These are phyloP conservation scores for Stylophora pistillata DNA, from an alignment of 64 coral and sea anemone species.

Conservation along the genomic window DNA sequence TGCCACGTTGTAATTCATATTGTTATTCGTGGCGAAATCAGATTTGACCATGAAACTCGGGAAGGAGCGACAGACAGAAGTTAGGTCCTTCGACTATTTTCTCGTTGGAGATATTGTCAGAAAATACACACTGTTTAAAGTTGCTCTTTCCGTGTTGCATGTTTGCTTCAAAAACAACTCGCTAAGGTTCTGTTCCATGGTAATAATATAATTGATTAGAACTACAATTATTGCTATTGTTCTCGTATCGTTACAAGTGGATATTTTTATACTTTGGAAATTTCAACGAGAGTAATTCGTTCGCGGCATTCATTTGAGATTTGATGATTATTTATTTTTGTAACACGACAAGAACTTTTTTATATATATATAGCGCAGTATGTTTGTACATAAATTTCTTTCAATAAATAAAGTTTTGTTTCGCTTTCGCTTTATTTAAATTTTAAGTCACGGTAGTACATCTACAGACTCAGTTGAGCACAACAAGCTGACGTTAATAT, in stretches of 20 bases:
- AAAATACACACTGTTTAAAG: background rate
- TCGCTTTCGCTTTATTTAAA: background rate
- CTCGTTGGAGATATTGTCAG: background rate
- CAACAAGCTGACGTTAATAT: no score
- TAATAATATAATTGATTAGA: background rate
- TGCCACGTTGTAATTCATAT: no score
- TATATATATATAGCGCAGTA: background rate
- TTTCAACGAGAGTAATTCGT: background rate
- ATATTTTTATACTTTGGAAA: conserved; percentile 26
- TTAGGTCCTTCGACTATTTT: background rate
- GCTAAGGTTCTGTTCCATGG: background rate
- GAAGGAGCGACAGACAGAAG: background rate
- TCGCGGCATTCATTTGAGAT: conserved; percentile 35
- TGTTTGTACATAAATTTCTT: background rate
- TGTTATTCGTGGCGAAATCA: background rate
- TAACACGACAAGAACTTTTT: background rate
- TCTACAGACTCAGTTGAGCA: no score
- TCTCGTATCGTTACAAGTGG: no score
- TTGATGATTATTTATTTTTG: conserved; percentile 40
- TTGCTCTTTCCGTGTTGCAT: background rate
- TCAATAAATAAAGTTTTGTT: conserved; percentile 1
- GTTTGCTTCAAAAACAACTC: background rate
- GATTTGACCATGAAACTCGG: background rate
- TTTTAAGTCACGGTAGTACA: no score
- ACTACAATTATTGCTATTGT: no score